Percentiles rank a stretch among this genome's conserved stretches.
Evolutionary conservation across 2,797 vertebrate species (phyloP).

Genomic region (Bradypodion ventrale): DNA sequence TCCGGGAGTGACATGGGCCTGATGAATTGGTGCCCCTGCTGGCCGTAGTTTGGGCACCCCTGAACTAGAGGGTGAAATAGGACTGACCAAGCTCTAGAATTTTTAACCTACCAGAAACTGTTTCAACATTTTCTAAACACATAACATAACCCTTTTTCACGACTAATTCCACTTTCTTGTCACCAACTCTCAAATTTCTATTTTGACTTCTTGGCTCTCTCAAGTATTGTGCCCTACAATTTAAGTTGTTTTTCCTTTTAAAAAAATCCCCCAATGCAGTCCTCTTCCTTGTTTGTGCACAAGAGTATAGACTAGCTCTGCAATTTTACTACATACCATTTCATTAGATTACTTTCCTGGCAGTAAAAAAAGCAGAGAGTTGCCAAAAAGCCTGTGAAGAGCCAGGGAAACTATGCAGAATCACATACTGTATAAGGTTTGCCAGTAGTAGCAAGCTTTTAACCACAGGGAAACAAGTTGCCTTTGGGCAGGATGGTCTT

Average conservation of each 20-base stretch:
- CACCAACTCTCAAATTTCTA: slow-evolving; percentile 19
- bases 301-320: slow-evolving; percentile 43
- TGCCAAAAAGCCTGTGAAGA: slow-evolving; percentile 53
- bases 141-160: background rate
- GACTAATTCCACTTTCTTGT: background rate
- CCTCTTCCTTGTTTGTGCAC: slow-evolving; percentile 26
- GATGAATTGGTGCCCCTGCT: no score
- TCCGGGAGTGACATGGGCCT: no score
- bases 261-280: slow-evolving; percentile 8
- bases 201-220: slow-evolving; percentile 23
- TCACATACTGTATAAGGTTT: slow-evolving; percentile 38
- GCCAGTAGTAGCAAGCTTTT: background rate
- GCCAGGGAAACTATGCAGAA: slow-evolving; percentile 42
- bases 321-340: slow-evolving; percentile 30
- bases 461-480: background rate
- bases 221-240: slow-evolving; percentile 42
- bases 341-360: slow-evolving; percentile 34
- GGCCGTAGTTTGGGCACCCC: no score
- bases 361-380: slow-evolving; percentile 23
- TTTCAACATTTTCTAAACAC: background rate
- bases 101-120: background rate
- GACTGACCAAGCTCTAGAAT: background rate
- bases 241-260: slow-evolving; percentile 16
- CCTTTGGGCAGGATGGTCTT: background rate
- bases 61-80: background rate